phyloP scores from a whole-genome alignment of 2,797 vertebrate genomes.

The Sebastes trivittatus region DNA sequence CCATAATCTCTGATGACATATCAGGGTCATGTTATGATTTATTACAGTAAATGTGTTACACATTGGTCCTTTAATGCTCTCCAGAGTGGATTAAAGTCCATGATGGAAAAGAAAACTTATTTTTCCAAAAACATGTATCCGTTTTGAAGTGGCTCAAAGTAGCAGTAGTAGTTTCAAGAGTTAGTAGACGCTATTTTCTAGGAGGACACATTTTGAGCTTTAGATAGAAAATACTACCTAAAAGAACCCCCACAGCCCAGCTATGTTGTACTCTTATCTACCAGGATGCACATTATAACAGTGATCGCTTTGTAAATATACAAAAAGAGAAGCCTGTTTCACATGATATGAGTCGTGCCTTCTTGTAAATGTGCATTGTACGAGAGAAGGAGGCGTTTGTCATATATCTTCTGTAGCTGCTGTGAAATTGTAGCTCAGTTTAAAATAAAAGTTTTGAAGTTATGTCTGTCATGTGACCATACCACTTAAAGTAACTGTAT shows the following conservation, averaged over 20 bases:
- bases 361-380: background rate
- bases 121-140: background rate
- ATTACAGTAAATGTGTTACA: too few species aligned
- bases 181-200: background rate
- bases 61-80: too few species aligned
- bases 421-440: too few species aligned
- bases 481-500: background rate
- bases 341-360: too few species aligned
- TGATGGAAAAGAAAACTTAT: background rate
- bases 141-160: background rate
- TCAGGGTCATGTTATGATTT: too few species aligned
- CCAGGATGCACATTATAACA: background rate
- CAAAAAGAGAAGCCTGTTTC: background rate
- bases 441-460: too few species aligned
- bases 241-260: background rate
- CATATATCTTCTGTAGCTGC: background rate
- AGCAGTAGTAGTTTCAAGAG: background rate
- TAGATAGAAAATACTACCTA: background rate
- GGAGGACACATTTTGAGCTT: background rate
- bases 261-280: background rate
- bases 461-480: too few species aligned
- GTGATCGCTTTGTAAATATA: too few species aligned
- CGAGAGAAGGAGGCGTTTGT: too few species aligned
- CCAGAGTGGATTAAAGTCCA: background rate
- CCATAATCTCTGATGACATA: too few species aligned